Evolutionary conservation across 2,888 invertebrate species (phyloP), one percentile per base, ranked within the genome.

Genomic region (Phyllotreta striolata): DNA sequence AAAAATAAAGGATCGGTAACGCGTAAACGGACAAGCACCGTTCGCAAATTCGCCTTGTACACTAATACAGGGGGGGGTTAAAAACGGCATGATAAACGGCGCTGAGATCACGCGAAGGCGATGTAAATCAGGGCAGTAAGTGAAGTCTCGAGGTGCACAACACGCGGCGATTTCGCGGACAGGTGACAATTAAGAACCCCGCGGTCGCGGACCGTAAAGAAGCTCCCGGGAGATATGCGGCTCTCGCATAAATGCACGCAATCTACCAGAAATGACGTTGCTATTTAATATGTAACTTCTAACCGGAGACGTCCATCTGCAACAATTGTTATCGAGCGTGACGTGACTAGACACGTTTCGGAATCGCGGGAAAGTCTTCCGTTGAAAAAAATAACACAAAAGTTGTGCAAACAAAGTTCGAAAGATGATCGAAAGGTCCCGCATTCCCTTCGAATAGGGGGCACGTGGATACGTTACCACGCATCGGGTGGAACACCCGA

Each of bases 381-480:
- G 76, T 76, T 76, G 74, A 75, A 76, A 74, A 76, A 52, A 24
- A 24, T 24, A 24, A 74, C 70, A 66, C 70, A 71, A 73, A 67
- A 69, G 70, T 66, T 68, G 72, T 70, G 73, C 69, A 74, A 74
- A 74, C 72, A 71, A 70, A 73, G 71, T 69, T 71, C 70, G 71
- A 59, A 71, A 67, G 67, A 72, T n/a, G 73, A 75, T 72, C 73
- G 75, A 74, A 75, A 74, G 78, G 76, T 77, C 79, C 79, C 79
- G 75, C 74, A 78, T 76, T 75, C 44, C 13, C n/a, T 13, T 38
- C 77, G 78, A 79, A 78, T 77, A 74, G 72, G 79, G 80, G 79
- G 80, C 80, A 80, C 80, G 80, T 80, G 80, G 79, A 76, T 63
- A 66, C 64, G 69, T 71, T 65, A 70, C 64, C 62, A 66, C 64